A percentile compares a stretch with the other conserved stretches of the same genome.
phyloP scores from a whole-genome alignment of 1,140 invertebrate genomes.

The Ceratoteleas bidentatus region DNA sequence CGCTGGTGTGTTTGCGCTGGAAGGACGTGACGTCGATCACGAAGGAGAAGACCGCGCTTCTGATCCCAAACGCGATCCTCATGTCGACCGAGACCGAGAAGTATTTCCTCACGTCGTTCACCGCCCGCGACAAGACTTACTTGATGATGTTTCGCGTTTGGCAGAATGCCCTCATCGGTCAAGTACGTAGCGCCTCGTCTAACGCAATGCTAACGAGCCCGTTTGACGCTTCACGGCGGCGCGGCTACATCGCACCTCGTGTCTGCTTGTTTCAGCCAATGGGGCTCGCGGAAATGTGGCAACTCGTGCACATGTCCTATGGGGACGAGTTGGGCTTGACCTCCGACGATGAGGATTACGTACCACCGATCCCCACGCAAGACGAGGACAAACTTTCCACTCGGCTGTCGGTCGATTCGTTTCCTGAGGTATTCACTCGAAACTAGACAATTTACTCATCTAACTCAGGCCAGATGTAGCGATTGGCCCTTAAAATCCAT shows the following conservation, averaged over 20 bases:
- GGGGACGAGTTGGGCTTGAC: constrained; percentile 95
- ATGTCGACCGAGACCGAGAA: constrained; percentile 92
- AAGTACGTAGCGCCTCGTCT: constrained; percentile 82
- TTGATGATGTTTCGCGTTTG: constrained; percentile 97
- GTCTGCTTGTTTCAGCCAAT: constrained; percentile 84
- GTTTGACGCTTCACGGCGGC: constrained; percentile 6
- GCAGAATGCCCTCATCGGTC: constrained; percentile 96
- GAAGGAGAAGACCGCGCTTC: constrained; percentile 95
- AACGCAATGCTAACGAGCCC: constrained; percentile 1
- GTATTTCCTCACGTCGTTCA: constrained; percentile 96
- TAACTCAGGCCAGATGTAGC: no score
- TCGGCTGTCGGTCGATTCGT: constrained; percentile 82
- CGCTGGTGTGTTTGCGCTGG: constrained; percentile 89
- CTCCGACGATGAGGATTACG: constrained; percentile 95
- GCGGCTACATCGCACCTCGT: neutral
- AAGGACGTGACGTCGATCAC: constrained; percentile 95
- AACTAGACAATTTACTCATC: neutral
- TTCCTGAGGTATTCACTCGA: constrained; percentile 69
- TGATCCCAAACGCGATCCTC: constrained; percentile 97
- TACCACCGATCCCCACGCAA: constrained; percentile 79
- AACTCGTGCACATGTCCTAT: constrained; percentile 93
- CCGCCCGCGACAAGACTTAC: constrained; percentile 94
- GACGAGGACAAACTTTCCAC: constrained; percentile 83
- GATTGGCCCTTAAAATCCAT: no score
- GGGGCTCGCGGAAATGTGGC: constrained; percentile 93